Base-by-base conservation (phyloP, 1,140 invertebrate genomes). In the Drosophila tristis region DNA sequence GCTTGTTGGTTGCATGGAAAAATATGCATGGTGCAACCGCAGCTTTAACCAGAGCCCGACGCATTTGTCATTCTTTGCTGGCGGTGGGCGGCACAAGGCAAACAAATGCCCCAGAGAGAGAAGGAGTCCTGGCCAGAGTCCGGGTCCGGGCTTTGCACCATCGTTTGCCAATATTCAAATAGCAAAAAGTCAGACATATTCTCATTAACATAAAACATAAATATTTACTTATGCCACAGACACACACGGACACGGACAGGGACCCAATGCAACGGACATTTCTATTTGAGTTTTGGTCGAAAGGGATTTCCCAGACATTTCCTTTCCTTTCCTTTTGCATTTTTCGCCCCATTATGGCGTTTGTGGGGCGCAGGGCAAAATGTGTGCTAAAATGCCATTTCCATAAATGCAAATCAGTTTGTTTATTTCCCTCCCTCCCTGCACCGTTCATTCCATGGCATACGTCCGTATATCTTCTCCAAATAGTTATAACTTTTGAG, bases 131-230 rank as follows among this genome's bases (percentile, higher is more conserved):
- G 80, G 8, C 31, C 31, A 9, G 31, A 9, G 31, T 13, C 11
- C 35, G 11, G 11, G 50, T 45, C 44, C 39, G 63, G 65, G 39
- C n/a, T 42, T 67, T 31, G 65, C 57, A 49, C 31, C 31, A 68
- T 77, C 80, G 66, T 80, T 80, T 84, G 79, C 81, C 76, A 82
- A 87, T 90, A 90, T 87, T 87, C 87, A 90, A 90, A 90, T 90
- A 74, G 79, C 79, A 86, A 90, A 86, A 82, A 90, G 82, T 90
- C 78, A 90, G 85, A 90, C 87, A 87, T 75, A 84, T 87, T 90
- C 87, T 90, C 87, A 90, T 90, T 90, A 90, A 90, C 87, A 90
- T 90, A 90, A 90, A 90, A 90, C 87, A 90, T 87, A 90, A 90
- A 90, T 90, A 86, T 90, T 90, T 90, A 80, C 87, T 90, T 90